Evolutionary conservation across 2,888 invertebrate genomes (phyloP).

Genomic region (Dicycla oo): DNA sequence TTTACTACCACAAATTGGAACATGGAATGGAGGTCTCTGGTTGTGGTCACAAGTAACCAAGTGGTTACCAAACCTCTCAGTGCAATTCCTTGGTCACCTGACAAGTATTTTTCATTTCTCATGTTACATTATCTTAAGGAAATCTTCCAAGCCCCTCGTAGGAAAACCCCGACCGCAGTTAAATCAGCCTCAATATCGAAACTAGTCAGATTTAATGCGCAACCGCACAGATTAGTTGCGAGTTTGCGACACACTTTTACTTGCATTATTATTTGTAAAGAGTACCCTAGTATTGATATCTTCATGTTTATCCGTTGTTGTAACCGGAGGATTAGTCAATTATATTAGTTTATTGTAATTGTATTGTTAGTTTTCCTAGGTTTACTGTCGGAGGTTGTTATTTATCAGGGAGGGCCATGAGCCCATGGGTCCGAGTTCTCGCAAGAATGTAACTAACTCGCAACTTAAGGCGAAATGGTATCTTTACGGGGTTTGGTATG

Average conservation of each 20-base stretch:
- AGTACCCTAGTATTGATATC: conserved; percentile 2
- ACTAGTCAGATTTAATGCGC: conserved; percentile 23
- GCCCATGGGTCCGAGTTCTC: too few relatives aligned
- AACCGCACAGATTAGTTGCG: conserved; percentile 21
- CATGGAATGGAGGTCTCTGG: neutral
- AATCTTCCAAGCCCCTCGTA: conserved; percentile 6
- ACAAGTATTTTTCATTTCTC: conserved; percentile 4
- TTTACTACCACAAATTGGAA: neutral
- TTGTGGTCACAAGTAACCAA: neutral
- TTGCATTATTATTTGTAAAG: conserved; percentile 27
- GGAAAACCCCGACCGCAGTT: conserved; percentile 42
- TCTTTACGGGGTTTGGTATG: too few relatives aligned
- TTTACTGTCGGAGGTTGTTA: neutral
- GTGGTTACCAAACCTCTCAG: neutral
- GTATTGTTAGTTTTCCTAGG: conserved; percentile 4
- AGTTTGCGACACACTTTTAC: conserved; percentile 24
- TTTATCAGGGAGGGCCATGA: neutral
- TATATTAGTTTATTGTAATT: too few relatives aligned
- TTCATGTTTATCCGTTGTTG: neutral
- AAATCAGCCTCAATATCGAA: conserved; percentile 11
- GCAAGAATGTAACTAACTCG: too few relatives aligned
- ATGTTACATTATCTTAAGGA: conserved; percentile 10
- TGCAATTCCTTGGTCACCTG: neutral
- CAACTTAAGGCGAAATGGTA: too few relatives aligned
- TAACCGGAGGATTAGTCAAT: neutral